These are phyloP conservation scores for Euwallacea fornicatus DNA, from an alignment of 1,140 invertebrate genomes.

Conservation along the genomic window DNA sequence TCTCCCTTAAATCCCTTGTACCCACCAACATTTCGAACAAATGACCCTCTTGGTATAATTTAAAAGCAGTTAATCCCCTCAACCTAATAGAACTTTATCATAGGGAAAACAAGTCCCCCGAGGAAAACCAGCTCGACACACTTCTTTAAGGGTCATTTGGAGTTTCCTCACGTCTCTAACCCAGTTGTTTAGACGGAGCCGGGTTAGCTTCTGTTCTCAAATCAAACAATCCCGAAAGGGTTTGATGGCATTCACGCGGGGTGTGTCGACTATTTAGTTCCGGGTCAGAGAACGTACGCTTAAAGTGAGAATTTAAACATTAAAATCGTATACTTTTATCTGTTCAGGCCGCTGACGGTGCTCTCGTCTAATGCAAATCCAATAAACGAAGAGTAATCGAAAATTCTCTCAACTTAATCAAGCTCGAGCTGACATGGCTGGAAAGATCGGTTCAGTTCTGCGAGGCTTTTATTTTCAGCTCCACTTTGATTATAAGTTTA, in stretches of 20 bases:
- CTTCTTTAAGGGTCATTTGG: neutral
- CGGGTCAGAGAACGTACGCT: neutral
- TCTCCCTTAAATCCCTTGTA: too few relatives aligned
- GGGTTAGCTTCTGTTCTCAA: neutral
- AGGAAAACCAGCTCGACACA: constrained; percentile 3
- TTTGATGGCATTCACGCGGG: too few relatives aligned
- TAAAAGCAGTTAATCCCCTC: neutral
- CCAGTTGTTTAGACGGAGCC: constrained; percentile 1
- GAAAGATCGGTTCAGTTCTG: constrained; percentile 5
- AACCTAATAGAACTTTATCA: constrained; percentile 3
- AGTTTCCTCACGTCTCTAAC: neutral
- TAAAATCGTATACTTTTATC: constrained; percentile 8
- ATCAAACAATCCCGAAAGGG: neutral
- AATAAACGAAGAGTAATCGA: constrained; percentile 11
- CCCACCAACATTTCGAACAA: too few relatives aligned
- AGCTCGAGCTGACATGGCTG: constrained; percentile 9
- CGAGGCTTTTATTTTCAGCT: constrained; percentile 2
- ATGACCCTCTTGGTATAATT: neutral
- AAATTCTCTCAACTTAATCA: constrained; percentile 14
- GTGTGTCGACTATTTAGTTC: too few relatives aligned
- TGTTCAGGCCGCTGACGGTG: constrained; percentile 5
- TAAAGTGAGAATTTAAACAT: neutral
- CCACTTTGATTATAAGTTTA: constrained; percentile 7
- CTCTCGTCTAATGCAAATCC: constrained; percentile 13
- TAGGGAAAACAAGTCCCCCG: neutral